Evolutionary conservation across 2,888 invertebrate species (phyloP).

Genomic region (Tipula helvola): DNA sequence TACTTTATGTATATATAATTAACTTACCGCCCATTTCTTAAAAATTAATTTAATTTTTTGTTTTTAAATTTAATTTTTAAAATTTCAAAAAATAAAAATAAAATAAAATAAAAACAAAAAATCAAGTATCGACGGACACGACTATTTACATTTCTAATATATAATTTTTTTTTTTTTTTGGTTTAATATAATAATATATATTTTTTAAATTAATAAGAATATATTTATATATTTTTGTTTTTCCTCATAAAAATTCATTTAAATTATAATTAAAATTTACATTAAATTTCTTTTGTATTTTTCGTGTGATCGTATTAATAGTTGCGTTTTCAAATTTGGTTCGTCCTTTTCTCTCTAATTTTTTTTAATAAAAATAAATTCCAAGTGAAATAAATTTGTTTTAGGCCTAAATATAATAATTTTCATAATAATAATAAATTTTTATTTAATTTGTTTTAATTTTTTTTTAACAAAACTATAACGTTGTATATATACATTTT

Average conservation of each 20-base stretch:
- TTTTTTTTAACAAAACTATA: conserved; percentile 5
- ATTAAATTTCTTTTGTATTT: not conserved
- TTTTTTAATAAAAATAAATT: not conserved
- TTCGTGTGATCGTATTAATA: not conserved
- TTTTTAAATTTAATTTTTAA: not conserved
- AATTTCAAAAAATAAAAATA: not conserved
- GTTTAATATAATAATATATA: conserved; percentile 4
- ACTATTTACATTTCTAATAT: conserved; percentile 6
- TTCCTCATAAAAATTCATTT: not conserved
- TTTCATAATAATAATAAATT: conserved; percentile 6
- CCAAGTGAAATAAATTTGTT: not conserved
- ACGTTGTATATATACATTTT: not conserved
- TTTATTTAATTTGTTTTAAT: not conserved
- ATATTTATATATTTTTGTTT: not conserved
- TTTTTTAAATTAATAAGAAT: not conserved
- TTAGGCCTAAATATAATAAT: conserved; percentile 9
- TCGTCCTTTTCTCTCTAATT: not conserved
- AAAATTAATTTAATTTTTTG: not conserved
- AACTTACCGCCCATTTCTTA: not conserved
- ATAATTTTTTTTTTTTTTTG: not conserved
- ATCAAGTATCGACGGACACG: conserved; percentile 10
- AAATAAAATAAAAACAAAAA: not conserved
- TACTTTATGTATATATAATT: not conserved
- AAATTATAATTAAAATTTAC: conserved; percentile 4
- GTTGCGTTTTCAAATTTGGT: not conserved